A percentile compares a stretch with the other conserved stretches of the same genome.
Conservation (phyloP, 2,888 invertebrate genomes). For the Didymodactylos carnosus region DNA sequence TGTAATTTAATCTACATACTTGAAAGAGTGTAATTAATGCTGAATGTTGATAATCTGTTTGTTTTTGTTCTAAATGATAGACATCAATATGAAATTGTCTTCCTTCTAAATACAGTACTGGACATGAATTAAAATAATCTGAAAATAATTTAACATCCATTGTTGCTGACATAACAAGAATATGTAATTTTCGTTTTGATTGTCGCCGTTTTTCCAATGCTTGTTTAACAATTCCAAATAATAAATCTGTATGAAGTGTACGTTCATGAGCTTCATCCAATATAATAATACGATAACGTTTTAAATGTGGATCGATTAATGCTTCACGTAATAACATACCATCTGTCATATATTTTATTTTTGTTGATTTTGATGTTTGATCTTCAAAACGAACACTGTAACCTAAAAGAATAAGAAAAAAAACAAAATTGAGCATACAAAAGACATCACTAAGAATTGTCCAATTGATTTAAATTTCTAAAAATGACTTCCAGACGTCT, state of each 20-base stretch:
- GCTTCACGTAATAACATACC: conserved; percentile 80
- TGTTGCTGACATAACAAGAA: conserved; percentile 78
- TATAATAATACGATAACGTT: conserved; percentile 57
- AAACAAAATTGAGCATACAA: conserved; percentile 26
- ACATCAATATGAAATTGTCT: conserved; percentile 40
- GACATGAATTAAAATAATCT: conserved; percentile 63
- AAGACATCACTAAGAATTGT: background rate
- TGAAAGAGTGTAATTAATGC: conserved; percentile 68
- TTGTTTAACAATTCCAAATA: conserved; percentile 72
- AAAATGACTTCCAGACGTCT: background rate
- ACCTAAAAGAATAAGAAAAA: no score
- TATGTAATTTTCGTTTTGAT: conserved; percentile 43
- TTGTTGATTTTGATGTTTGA: conserved; percentile 54
- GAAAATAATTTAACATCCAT: conserved; percentile 86
- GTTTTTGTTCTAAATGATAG: conserved; percentile 16
- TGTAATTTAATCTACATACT: conserved; percentile 17
- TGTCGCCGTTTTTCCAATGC: conserved; percentile 52
- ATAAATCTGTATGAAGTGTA: conserved; percentile 73
- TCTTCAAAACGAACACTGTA: conserved; percentile 68
- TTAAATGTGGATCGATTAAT: conserved; percentile 41
- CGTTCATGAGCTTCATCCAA: conserved; percentile 88
- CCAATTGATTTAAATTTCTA: background rate
- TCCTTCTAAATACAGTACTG: conserved; percentile 70
- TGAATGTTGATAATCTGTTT: conserved; percentile 55
- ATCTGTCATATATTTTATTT: conserved; percentile 72